A percentile compares a stretch with the other conserved stretches of the same genome.
Evolutionary conservation across 2,797 vertebrate species (phyloP).

Genomic region (Urocyon cinereoargenteus): DNA sequence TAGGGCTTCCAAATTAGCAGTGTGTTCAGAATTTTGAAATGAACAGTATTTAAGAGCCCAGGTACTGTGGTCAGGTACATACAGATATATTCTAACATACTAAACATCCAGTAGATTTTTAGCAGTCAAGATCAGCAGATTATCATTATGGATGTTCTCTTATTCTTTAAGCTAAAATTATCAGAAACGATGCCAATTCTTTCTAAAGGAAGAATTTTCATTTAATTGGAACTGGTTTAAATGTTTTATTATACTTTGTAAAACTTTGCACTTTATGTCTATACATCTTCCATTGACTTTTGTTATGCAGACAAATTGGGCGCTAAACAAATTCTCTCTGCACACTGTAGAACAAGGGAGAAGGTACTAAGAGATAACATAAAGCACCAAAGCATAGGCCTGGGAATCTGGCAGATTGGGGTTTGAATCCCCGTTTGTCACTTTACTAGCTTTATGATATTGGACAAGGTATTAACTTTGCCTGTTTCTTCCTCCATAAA

Average conservation of each 20-base stretch:
- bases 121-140: neutral
- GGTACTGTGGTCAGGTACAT: neutral
- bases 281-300: neutral
- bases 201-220: neutral
- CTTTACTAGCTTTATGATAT: neutral
- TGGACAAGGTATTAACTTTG: neutral
- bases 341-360: rapidly evolving
- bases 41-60: neutral
- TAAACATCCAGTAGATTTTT: neutral
- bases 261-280: neutral
- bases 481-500: neutral
- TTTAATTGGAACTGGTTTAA: neutral
- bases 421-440: neutral
- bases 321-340: neutral
- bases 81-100: neutral
- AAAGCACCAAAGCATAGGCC: neutral
- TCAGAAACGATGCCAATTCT: neutral
- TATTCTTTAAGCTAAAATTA: neutral
- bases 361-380: neutral
- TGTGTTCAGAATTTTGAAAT: neutral
- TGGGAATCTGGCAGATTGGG: neutral
- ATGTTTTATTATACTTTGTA: neutral
- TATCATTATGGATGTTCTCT: neutral
- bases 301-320: neutral
- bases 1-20: neutral